A percentile compares a stretch with the other conserved stretches of the same genome.
Conservation (phyloP, 2,113 vertebrate species). For the Burhinus oedicnemus region DNA sequence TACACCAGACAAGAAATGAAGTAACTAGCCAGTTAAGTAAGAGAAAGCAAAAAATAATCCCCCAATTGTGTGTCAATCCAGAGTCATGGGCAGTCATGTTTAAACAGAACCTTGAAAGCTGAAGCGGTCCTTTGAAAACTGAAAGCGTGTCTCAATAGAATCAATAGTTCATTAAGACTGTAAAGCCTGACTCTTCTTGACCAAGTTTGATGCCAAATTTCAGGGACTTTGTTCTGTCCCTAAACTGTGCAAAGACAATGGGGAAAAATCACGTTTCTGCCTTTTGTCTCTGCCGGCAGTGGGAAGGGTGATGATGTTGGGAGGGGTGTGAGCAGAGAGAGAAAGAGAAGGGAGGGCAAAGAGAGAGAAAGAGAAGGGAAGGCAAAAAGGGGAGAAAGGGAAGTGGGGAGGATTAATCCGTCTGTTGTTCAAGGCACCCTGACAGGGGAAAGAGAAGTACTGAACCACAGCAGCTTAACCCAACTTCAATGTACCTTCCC, state of each 20-base stretch:
- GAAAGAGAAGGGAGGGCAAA: conserved; percentile 7
- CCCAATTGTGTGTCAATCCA: background rate
- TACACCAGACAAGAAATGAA: background rate
- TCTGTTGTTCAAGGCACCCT: conserved; percentile 75
- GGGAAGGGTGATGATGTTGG: conserved; percentile 7
- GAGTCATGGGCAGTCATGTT: conserved; percentile 16
- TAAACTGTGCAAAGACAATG: conserved; percentile 32
- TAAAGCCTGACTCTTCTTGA: conserved; percentile 30
- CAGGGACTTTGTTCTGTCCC: conserved; percentile 5
- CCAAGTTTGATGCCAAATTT: conserved; percentile 31
- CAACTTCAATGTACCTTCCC: conserved; percentile 81
- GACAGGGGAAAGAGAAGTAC: conserved; percentile 79
- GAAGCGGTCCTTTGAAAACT: conserved; percentile 60
- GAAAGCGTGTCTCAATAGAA: conserved; percentile 26
- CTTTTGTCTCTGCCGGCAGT: conserved; percentile 62
- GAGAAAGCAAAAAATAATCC: conserved; percentile 30
- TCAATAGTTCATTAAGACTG: conserved; percentile 67
- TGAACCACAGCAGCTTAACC: conserved; percentile 83
- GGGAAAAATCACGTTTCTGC: background rate
- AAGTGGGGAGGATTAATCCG: conserved; percentile 70
- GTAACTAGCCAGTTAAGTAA: conserved; percentile 19
- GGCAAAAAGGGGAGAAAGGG: conserved; percentile 18
- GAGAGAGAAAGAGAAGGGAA: background rate
- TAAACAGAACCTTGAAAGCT: conserved; percentile 53
- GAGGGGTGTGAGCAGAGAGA: background rate